These are phyloP conservation scores for Steromphala cineraria DNA, from an alignment of 2,888 invertebrate genomes.

Conservation along the genomic window DNA sequence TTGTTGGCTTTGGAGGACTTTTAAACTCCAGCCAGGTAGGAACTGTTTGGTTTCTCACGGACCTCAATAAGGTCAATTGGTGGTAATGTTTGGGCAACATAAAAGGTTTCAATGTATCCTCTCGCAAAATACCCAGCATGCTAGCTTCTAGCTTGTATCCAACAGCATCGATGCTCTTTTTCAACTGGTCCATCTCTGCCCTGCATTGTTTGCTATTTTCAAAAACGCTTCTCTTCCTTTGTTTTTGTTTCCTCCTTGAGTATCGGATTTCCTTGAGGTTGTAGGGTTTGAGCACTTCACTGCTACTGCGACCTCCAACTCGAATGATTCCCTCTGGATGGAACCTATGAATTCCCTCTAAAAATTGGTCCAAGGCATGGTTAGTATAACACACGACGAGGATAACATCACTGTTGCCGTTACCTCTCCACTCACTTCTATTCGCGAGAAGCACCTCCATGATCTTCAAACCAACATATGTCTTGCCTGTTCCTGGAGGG, in stretches of 20 bases:
- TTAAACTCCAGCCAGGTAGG: background rate
- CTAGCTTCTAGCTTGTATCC: conserved; percentile 39
- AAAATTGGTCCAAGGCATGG: conserved; percentile 56
- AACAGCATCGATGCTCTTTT: conserved; percentile 36
- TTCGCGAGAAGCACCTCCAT: conserved; percentile 81
- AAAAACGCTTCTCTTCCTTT: conserved; percentile 32
- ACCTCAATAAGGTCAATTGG: background rate
- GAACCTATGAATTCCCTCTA: no score
- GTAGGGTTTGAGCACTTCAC: conserved; percentile 50
- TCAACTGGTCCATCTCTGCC: conserved; percentile 23
- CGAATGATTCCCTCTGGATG: conserved; percentile 56
- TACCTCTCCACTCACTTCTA: conserved; percentile 67
- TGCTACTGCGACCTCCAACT: conserved; percentile 68
- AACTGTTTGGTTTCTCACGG: background rate
- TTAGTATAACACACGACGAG: conserved; percentile 67
- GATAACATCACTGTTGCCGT: conserved; percentile 52
- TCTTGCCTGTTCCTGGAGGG: conserved; percentile 92
- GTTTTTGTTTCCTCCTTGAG: conserved; percentile 28
- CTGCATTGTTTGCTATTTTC: conserved; percentile 45
- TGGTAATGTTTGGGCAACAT: conserved; percentile 27
- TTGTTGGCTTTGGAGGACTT: no score
- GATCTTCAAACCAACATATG: conserved; percentile 86
- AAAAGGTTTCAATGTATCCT: conserved; percentile 24
- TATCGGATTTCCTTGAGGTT: conserved; percentile 37
- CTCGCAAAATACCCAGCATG: conserved; percentile 37